phyloP scores from a whole-genome alignment of 2,888 invertebrate genomes.

The Amphipyra berbera region DNA sequence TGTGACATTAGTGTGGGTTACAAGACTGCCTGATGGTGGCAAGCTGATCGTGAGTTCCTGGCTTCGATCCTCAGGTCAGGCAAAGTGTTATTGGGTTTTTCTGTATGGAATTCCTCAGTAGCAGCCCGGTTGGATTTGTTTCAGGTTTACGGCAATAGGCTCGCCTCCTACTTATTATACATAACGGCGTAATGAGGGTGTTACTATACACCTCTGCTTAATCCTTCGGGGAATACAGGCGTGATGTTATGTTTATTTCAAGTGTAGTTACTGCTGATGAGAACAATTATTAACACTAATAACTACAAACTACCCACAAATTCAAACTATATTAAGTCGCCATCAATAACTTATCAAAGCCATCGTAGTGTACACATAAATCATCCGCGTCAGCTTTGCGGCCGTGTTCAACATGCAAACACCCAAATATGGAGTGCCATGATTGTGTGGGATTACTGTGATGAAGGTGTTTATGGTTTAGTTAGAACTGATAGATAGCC shows the following conservation, averaged over 20 bases:
- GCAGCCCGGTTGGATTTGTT: no score
- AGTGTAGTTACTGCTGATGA: neutral
- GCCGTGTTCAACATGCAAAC: constrained; percentile 45
- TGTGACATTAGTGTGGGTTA: no score
- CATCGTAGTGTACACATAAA: constrained; percentile 45
- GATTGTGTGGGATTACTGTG: constrained; percentile 26
- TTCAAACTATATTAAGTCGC: constrained; percentile 29
- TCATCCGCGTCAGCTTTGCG: constrained; percentile 53
- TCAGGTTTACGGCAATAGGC: no score
- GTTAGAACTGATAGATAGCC: neutral
- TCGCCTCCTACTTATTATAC: no score
- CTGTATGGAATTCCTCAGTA: no score
- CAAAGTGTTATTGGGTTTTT: no score
- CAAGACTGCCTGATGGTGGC: no score
- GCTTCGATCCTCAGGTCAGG: no score
- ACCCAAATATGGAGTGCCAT: constrained; percentile 33
- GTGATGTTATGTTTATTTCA: neutral
- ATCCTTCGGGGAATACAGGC: no score
- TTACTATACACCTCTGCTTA: no score
- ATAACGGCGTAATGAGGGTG: no score
- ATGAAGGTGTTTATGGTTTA: constrained; percentile 18
- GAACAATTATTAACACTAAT: constrained; percentile 17
- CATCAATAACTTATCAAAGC: constrained; percentile 39
- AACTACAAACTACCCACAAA: constrained; percentile 15
- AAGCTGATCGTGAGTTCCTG: no score